These are phyloP conservation scores for Sorex araneus DNA, from an alignment of 2,113 vertebrate species.

Conservation along the genomic window DNA sequence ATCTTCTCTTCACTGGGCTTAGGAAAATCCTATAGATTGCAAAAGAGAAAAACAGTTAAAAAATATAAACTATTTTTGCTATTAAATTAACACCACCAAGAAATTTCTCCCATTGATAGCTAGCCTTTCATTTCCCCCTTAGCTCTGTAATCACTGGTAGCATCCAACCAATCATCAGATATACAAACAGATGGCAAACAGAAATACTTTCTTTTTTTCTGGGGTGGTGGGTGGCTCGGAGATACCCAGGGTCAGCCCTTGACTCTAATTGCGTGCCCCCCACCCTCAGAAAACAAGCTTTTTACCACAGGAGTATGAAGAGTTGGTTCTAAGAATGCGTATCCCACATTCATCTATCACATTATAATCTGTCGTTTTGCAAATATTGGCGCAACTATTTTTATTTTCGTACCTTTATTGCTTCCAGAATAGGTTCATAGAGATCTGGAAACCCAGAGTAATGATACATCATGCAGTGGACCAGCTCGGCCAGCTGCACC, in stretches of 20 bases:
- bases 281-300: slow-evolving; percentile 24
- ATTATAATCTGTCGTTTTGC: not conserved
- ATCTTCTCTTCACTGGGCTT: slow-evolving; percentile 97
- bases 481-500: slow-evolving; percentile 94
- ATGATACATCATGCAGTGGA: slow-evolving; percentile 99
- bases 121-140: not conserved
- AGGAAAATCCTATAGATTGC: slow-evolving; percentile 92
- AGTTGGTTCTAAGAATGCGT: not conserved
- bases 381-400: not conserved
- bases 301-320: not conserved
- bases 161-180: not conserved
- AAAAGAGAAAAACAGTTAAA: slow-evolving; percentile 62
- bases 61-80: slow-evolving; percentile 48
- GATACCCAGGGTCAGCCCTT: not conserved
- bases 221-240: too few relatives aligned
- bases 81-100: slow-evolving; percentile 34
- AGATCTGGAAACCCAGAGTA: slow-evolving; percentile 99
- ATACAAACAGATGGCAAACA: too few relatives aligned
- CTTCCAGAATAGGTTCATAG: slow-evolving; percentile 97
- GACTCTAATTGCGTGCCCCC: not conserved
- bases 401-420: slow-evolving; percentile 92
- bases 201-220: too few relatives aligned
- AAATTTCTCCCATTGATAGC: not conserved
- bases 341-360: not conserved
- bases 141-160: slow-evolving; percentile 53